Base-by-base conservation (phyloP, 2,113 vertebrate species). In the Nicator chloris region DNA sequence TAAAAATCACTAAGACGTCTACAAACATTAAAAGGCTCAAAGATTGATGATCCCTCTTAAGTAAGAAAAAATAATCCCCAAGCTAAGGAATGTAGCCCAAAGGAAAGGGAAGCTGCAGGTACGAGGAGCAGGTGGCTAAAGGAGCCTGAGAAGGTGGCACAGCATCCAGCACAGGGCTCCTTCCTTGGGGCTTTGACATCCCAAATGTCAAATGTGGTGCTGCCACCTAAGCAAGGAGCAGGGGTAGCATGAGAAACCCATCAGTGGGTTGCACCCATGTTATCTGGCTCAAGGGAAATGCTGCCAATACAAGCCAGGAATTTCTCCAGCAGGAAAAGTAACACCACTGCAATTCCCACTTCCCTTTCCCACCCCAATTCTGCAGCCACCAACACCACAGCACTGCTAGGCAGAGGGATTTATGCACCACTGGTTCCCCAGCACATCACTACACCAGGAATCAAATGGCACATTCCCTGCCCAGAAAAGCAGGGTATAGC, bases 241-340 rank as follows among this genome's bases (percentile, higher is more conserved):
- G 40, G 35, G 30, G 31, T 31, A 64, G 57, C 4, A 2, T 30
- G 8, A 5, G 2, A 45, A 72, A 22, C 15, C 66, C 8, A 39
- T 10, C 39, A 5, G 9, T 3, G 28, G 59, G 53, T 1, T 2
- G 1, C 75, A 53, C 28, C 6, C 3, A 0, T 1, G 5, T 31
- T 4, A 28, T 4, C 16, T 18, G 26, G 39, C 51, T 71, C 2
- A 0, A 54, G 44, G 15, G 53, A 93, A 47, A 85, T 27, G 44
- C 10, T 60, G 56, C 49, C 9, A 81, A 6, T 4, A 3, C 21
- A 49, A 18, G 22, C 1, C 8, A 3, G 44, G 35, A 35, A 64
- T 19, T 30, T 28, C 27, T 70, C 47, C 17, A 5, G 18, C 1
- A 5, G 26, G 30, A 86, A 63, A 60, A 91, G 14, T 21, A 33